A percentile compares a stretch with the other conserved stretches of the same genome.
phyloP scores from a whole-genome alignment of 2,113 vertebrate genomes.

The Sterrhoptilus dennistouni region DNA sequence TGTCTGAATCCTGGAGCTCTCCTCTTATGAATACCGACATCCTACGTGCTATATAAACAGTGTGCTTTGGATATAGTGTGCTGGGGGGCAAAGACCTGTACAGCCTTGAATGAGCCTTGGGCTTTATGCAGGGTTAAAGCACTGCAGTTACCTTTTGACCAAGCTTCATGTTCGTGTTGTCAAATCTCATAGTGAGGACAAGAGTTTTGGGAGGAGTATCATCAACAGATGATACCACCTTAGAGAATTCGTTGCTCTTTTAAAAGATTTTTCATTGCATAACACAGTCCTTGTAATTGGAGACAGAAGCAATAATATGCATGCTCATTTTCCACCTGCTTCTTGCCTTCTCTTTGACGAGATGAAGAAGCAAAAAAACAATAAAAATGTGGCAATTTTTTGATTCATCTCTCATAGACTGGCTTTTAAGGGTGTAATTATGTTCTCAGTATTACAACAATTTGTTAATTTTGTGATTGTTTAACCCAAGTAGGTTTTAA shows the following conservation, averaged over 20 bases:
- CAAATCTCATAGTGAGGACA: neutral
- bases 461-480: neutral
- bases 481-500: neutral
- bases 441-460: neutral
- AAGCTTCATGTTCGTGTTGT: neutral
- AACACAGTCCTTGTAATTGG: neutral
- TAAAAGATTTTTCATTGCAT: neutral
- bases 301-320: neutral
- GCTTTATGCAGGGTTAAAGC: neutral
- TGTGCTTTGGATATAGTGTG: neutral
- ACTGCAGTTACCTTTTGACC: neutral
- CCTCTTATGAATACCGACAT: neutral
- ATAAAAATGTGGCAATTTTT: neutral
- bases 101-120: neutral
- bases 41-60: neutral
- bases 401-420: neutral
- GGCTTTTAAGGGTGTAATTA: neutral
- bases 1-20: neutral
- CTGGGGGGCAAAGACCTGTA: neutral
- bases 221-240: neutral
- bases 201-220: neutral
- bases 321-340: neutral
- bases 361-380: neutral
- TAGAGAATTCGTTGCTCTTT: neutral
- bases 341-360: neutral